Evolutionary conservation across 2,888 invertebrate genomes (phyloP).

Genomic region (Ormyrus thymus): DNA sequence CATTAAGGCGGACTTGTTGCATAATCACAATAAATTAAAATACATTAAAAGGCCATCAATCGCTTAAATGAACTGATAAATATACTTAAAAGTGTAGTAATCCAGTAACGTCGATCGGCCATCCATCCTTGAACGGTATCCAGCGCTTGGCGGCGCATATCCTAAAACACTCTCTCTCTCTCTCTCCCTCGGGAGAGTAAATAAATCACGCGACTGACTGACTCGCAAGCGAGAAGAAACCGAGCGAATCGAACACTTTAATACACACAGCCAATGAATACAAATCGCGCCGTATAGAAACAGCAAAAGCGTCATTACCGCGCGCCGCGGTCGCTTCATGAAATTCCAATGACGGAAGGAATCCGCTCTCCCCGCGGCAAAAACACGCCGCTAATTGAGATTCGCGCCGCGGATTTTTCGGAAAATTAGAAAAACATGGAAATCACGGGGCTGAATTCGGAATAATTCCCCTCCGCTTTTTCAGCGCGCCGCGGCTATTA

Average conservation of each 20-base stretch:
- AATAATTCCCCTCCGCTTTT: slow-evolving; percentile 1
- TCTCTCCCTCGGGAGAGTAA: background rate
- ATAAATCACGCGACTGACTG: slow-evolving; percentile 49
- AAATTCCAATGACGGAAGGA: slow-evolving; percentile 43
- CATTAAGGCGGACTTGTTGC: slow-evolving; percentile 27
- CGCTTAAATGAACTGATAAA: slow-evolving; percentile 33
- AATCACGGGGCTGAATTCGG: background rate
- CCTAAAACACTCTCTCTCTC: slow-evolving; percentile 12
- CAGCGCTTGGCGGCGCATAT: background rate
- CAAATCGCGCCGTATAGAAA: slow-evolving; percentile 27
- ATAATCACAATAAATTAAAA: slow-evolving; percentile 52
- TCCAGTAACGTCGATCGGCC: background rate
- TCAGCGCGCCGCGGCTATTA: slow-evolving; percentile 7
- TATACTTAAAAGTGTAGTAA: background rate
- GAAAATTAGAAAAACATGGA: slow-evolving; percentile 2
- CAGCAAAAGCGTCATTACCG: slow-evolving; percentile 40
- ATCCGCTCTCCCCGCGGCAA: slow-evolving; percentile 9
- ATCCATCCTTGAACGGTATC: background rate
- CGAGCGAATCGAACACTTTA: slow-evolving; percentile 28
- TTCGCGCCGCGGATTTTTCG: background rate
- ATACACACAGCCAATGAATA: slow-evolving; percentile 44
- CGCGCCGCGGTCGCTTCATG: slow-evolving; percentile 28
- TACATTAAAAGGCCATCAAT: slow-evolving; percentile 54
- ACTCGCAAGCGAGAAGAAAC: slow-evolving; percentile 33
- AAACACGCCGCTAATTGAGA: slow-evolving; percentile 40